Evolutionary conservation across 2,888 invertebrate species (phyloP).

Genomic region (Chrysodeixis includens): DNA sequence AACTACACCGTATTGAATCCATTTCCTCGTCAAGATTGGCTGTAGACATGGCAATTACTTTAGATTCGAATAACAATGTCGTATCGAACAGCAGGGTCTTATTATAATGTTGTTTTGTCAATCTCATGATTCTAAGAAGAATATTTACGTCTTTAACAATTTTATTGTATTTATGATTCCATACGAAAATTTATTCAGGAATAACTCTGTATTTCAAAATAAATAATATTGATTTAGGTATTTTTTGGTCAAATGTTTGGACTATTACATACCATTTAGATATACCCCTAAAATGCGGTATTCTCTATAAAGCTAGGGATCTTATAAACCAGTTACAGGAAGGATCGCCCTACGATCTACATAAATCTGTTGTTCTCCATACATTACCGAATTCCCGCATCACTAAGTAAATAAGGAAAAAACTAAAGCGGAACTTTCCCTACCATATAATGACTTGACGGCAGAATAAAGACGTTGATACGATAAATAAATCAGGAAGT

Average conservation of each 20-base stretch:
- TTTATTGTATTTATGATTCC: too few relatives aligned
- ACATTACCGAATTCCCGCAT: background rate
- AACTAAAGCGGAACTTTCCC: background rate
- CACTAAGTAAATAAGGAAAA: background rate
- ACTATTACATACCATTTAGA: background rate
- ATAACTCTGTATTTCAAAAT: too few relatives aligned
- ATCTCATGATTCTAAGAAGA: background rate
- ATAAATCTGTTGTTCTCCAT: too few relatives aligned
- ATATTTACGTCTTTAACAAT: background rate
- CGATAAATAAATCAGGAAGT: background rate
- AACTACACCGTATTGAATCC: constrained; percentile 63
- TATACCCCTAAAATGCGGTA: background rate
- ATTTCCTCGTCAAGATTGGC: constrained; percentile 57
- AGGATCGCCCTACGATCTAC: too few relatives aligned
- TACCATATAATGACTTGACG: background rate
- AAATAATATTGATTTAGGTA: too few relatives aligned
- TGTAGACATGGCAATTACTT: constrained; percentile 54
- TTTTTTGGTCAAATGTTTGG: too few relatives aligned
- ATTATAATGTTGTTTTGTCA: constrained; percentile 14
- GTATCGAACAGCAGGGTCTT: background rate
- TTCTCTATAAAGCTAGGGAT: too few relatives aligned
- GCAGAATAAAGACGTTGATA: background rate
- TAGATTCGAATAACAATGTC: constrained; percentile 31
- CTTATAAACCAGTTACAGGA: too few relatives aligned
- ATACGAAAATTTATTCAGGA: too few relatives aligned